Evolutionary conservation across 2,113 vertebrate species (phyloP).

Genomic region (Asarcornis scutulata): DNA sequence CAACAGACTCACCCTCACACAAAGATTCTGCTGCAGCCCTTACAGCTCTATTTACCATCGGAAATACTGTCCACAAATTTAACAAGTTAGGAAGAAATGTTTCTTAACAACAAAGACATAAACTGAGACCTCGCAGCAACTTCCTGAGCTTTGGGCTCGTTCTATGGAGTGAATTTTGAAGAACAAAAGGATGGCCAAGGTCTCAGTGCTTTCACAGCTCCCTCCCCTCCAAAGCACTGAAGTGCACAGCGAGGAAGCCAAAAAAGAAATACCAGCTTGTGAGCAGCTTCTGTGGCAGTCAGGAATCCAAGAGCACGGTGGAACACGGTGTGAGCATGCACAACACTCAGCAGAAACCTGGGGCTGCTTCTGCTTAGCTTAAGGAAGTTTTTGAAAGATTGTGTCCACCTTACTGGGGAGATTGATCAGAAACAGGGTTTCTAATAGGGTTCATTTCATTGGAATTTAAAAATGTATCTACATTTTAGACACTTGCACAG

Average conservation of each 20-base stretch:
- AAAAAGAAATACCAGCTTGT: not conserved
- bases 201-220: not conserved
- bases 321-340: not conserved
- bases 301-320: accelerated
- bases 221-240: not conserved
- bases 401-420: not conserved
- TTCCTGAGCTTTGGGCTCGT: not conserved
- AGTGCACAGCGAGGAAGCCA: not conserved
- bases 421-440: not conserved
- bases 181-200: not conserved
- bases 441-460: not conserved
- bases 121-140: not conserved
- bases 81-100: not conserved
- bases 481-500: not conserved
- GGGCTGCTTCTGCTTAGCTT: not conserved
- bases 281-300: not conserved
- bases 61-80: not conserved
- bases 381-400: not conserved
- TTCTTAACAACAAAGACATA: not conserved
- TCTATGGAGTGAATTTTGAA: not conserved
- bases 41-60: slow-evolving; percentile 14
- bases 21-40: not conserved
- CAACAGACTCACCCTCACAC: not conserved
- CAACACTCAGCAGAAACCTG: not conserved
- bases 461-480: not conserved